Base-by-base conservation (phyloP, 2,113 vertebrate genomes). In the Pelvicachromis taeniatus region DNA sequence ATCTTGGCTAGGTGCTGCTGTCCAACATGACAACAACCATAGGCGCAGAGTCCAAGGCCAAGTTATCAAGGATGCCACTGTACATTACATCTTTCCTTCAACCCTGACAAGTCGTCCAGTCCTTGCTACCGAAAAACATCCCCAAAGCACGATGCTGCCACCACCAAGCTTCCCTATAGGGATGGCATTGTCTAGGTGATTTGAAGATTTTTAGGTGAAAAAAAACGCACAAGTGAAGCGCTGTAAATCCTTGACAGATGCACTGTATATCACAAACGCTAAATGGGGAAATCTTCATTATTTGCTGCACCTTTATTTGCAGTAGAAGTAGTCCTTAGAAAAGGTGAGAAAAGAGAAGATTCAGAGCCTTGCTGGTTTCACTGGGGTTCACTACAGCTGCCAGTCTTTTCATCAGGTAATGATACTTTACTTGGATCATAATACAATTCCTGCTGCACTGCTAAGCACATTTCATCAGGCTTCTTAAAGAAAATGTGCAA, bases 171-270 rank as follows among this genome's bases (percentile, higher is more conserved):
- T 63, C 10, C 19, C 33, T 63, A 10, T 38, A 38, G 59, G 33
- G 33, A 38, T 38, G 2, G 59, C 17, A 38, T 63, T 63, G 33
- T 19, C 33, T 21, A 63, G 59, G 19, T 63, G 33, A 63, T 38
- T 63, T 38, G 19, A 38, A 21, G 59, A 21, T 38, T 63, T 63
- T 63, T 63, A 63, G 59, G 33, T 38, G 19, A 63, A 63, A 63
- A 58, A 0, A 0, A 38, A 33, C 11, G 2, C 38, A 65, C 33
- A 65, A 65, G 33, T 65, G 59, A 65, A 65, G 33, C 1, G 0
- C 59, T 65, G 4, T 65, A 65, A 65, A 65, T 38, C 38, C 59
- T 65, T 33, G 38, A 13, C 35, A 17, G 10, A 65, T 8, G 59
- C 59, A 65, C 19, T 38, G 33, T 65, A 65, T 5, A 73, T 12